Evolutionary conservation across 2,797 vertebrate species (phyloP), one percentile per base, ranked within the genome.

Genomic region (Pelochelys cantorii): DNA sequence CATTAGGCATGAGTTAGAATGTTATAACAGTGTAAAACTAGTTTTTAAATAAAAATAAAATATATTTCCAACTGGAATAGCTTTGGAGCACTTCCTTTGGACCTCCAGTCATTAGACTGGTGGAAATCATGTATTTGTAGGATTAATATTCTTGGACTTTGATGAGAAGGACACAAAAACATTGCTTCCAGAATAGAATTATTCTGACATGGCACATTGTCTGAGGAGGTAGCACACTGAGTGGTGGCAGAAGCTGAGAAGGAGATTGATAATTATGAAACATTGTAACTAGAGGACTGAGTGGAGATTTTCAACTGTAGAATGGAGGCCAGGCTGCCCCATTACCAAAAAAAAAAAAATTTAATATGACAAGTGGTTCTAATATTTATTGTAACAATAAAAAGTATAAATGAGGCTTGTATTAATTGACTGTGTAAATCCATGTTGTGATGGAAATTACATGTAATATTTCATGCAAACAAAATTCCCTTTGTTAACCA

Each of bases 391-490:
- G 14, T 20, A 54, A 17, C n/a, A 22, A 37, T 37, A 56, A 37
- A 74, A 74, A 71, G 17, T 84, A 5, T 23, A 27, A 74, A 75
- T 31, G 9, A 17, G 65, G 56, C 60, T 77, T 89, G 77, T 86
- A 59, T n/a, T 3, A 3, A 25, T 89, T 86, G 27, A 87, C 56
- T 15, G 86, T 37, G 20, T 83, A 82, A 89, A 93, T 12, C 17
- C 65, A 27, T 81, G 25, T 60, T 85, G 23, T 53, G 34, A 48
- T 94, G 52, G 65, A 91, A 90, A n/a, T 81, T 78, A 23, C 31
- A 92, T 1, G 55, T 85, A 34, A 20, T 85, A 0, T 83, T 68
- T 90, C n/a, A 5, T 82, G 62, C 48, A 84, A 80, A 78, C 22
- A 83, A 57, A 87, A 79, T 23, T 5, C 94, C 7, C 17, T 75